Percentiles rank a stretch among this genome's conserved stretches.
Conservation (phyloP, 1,140 invertebrate species). For the Pseudomyrmex sp. region DNA sequence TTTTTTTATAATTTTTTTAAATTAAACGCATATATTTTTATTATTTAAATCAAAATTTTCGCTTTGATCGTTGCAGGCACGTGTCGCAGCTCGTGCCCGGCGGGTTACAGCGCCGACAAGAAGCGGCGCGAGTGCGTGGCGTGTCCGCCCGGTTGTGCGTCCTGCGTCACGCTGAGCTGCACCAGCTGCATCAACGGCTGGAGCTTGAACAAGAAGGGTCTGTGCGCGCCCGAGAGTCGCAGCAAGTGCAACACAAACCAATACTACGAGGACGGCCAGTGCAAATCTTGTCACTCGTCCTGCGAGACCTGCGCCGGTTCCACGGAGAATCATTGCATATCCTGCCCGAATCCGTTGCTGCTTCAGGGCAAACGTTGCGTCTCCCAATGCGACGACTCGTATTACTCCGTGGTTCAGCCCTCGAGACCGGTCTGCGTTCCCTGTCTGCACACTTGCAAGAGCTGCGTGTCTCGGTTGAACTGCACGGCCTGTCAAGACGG, state of each 20-base stretch:
- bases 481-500: slow-evolving; percentile 91
- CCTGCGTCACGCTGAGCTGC: slow-evolving; percentile 89
- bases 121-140: slow-evolving; percentile 90
- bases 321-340: slow-evolving; percentile 89
- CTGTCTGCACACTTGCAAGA: slow-evolving; percentile 91
- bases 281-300: slow-evolving; percentile 89
- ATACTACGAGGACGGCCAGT: slow-evolving; percentile 89
- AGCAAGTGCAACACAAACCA: slow-evolving; percentile 89
- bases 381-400: slow-evolving; percentile 89
- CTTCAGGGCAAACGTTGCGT: slow-evolving; percentile 90
- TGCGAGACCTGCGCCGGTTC: slow-evolving; percentile 91
- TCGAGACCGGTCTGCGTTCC: slow-evolving; percentile 89
- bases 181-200: slow-evolving; percentile 89
- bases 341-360: slow-evolving; percentile 88
- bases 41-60: slow-evolving; percentile 60
- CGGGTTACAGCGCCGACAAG: slow-evolving; percentile 90
- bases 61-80: slow-evolving; percentile 73
- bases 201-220: slow-evolving; percentile 89
- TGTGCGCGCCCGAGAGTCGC: slow-evolving; percentile 89
- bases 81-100: slow-evolving; percentile 87
- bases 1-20: not conserved
- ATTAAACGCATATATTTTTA: no score
- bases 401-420: slow-evolving; percentile 87
- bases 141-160: slow-evolving; percentile 90
- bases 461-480: slow-evolving; percentile 91